Percentiles rank a stretch among this genome's conserved stretches.
These are phyloP conservation scores for Orchesellides sinensis DNA, from an alignment of 2,888 invertebrate genomes.

Conservation along the genomic window DNA sequence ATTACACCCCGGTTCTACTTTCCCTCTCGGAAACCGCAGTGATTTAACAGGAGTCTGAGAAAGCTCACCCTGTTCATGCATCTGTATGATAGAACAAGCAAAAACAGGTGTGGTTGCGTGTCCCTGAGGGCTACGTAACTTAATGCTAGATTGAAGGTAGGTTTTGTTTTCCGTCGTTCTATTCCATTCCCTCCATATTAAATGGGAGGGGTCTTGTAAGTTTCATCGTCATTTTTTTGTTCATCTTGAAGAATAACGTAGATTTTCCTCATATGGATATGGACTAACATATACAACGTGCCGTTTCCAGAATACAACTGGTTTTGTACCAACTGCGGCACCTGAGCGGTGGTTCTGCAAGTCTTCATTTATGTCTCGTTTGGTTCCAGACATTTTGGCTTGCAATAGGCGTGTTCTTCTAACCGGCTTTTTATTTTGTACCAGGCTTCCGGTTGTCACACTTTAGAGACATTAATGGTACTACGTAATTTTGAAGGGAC, in stretches of 20 bases:
- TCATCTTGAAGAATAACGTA: too few relatives aligned
- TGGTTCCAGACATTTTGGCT: too few relatives aligned
- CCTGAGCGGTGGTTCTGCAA: neutral
- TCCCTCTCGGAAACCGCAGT: constrained; percentile 40
- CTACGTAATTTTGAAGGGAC: constrained; percentile 32
- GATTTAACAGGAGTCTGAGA: constrained; percentile 40
- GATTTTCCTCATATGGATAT: too few relatives aligned
- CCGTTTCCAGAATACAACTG: neutral
- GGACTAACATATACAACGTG: neutral
- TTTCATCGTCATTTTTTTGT: too few relatives aligned
- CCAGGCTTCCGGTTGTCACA: constrained; percentile 51
- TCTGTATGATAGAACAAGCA: neutral
- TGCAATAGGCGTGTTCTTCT: too few relatives aligned
- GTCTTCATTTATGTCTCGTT: too few relatives aligned
- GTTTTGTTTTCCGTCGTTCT: constrained; percentile 37
- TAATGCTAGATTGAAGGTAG: constrained; percentile 55
- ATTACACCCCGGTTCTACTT: constrained; percentile 3
- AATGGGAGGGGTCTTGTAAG: neutral
- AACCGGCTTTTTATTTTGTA: too few relatives aligned
- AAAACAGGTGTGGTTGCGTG: constrained; percentile 42
- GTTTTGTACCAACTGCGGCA: too few relatives aligned
- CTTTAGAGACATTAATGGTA: constrained; percentile 28
- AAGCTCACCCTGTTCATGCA: neutral
- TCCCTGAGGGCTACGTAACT: constrained; percentile 42
- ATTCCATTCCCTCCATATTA: neutral